Percentiles rank a stretch among this genome's conserved stretches.
Evolutionary conservation across 2,113 vertebrate genomes (phyloP).

Genomic region (Callithrix jacchus): DNA sequence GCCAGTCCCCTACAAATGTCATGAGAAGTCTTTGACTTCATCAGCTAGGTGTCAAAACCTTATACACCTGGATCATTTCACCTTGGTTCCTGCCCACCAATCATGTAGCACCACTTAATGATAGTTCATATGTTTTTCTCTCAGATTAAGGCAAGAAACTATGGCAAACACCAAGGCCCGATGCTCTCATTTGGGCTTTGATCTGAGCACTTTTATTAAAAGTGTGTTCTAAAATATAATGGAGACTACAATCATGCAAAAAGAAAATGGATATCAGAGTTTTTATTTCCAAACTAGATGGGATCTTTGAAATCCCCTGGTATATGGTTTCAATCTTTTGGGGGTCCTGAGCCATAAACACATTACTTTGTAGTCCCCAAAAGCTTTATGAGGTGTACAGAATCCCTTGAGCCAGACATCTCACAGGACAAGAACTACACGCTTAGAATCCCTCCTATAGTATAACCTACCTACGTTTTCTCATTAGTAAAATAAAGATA

Average conservation of each 20-base stretch:
- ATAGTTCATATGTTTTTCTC: background rate
- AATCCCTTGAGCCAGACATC: background rate
- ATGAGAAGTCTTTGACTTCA: background rate
- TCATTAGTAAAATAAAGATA: background rate
- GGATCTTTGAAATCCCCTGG: background rate
- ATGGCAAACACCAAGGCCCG: background rate
- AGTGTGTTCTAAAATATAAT: background rate
- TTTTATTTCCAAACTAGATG: background rate
- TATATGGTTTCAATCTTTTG: background rate
- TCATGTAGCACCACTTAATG: background rate
- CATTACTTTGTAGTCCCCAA: background rate
- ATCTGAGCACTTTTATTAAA: background rate
- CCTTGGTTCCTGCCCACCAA: background rate
- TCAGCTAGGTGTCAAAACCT: constrained; percentile 6
- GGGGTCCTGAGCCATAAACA: background rate
- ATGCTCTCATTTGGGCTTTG: background rate
- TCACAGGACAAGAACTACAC: background rate
- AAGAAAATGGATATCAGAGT: background rate
- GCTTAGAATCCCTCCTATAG: background rate
- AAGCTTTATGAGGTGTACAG: background rate
- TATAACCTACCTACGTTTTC: background rate
- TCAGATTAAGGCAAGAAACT: background rate
- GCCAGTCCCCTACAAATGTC: background rate
- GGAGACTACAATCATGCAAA: background rate
- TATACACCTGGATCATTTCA: background rate